Conservation (phyloP, 2,888 invertebrate genomes). For the Pocota personata region DNA sequence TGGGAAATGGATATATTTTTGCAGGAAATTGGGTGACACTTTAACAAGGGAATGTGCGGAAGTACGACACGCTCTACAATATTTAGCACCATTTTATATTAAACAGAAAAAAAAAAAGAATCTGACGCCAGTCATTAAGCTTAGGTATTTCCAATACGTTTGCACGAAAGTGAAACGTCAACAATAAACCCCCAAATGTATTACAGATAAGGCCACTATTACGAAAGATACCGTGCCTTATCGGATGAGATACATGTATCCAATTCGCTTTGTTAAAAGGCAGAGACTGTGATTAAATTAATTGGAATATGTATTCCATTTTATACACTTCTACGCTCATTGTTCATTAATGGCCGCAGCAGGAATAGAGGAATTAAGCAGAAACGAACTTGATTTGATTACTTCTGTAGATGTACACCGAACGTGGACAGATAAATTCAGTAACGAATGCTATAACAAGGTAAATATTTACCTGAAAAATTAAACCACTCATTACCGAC, state of each 20-base stretch:
- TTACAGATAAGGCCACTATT: not conserved
- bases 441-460: too few species aligned
- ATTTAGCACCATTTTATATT: not conserved
- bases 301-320: not conserved
- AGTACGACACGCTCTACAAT: not conserved
- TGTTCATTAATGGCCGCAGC: not conserved
- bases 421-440: not conserved
- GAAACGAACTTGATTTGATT: not conserved
- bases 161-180: not conserved
- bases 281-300: not conserved
- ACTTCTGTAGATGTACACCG: not conserved
- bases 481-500: too few species aligned
- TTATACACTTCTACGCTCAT: not conserved
- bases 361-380: slow-evolving; percentile 2
- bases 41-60: not conserved
- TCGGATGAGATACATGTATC: not conserved
- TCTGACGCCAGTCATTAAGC: not conserved
- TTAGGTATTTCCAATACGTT: not conserved
- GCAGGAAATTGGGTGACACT: slow-evolving; percentile 47
- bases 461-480: too few species aligned
- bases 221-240: not conserved
- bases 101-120: not conserved
- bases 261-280: not conserved
- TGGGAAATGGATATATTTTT: slow-evolving; percentile 19
- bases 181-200: slow-evolving; percentile 3